Conservation (phyloP, 92 coral and sea anemone genomes). For the Isaurus tuberculatus region DNA sequence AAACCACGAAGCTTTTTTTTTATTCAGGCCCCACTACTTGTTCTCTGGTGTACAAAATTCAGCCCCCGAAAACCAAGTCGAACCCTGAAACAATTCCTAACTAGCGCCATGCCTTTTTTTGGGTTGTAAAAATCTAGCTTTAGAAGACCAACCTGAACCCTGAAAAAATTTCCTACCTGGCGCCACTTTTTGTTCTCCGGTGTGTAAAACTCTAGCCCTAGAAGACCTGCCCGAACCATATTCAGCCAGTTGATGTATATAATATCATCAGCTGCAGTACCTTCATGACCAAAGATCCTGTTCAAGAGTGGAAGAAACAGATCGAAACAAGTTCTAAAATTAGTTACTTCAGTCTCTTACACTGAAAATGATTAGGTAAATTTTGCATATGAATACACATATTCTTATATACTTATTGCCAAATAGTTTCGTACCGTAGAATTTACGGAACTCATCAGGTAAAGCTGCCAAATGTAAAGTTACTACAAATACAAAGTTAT, state of each 20-base stretch:
- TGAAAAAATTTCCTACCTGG: slow-evolving; percentile 67
- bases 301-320: not conserved
- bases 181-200: slow-evolving; percentile 97
- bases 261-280: slow-evolving; percentile 78
- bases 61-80: too few species aligned
- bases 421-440: too few species aligned
- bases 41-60: too few species aligned
- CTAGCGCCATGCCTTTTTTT: too few species aligned
- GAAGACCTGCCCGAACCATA: slow-evolving; percentile 98
- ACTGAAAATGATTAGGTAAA: not conserved
- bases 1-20: too few species aligned
- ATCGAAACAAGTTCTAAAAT: not conserved
- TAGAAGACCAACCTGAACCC: not conserved
- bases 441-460: too few species aligned
- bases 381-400: too few species aligned
- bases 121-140: not conserved
- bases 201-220: slow-evolving; percentile 93
- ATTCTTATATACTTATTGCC: too few species aligned
- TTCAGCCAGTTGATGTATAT: slow-evolving; percentile 95
- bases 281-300: slow-evolving; percentile 96
- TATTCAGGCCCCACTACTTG: too few species aligned
- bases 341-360: not conserved
- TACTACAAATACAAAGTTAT: too few species aligned
- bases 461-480: too few species aligned
- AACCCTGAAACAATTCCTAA: too few species aligned